phyloP scores from a whole-genome alignment of 92 coral and sea anemone genomes.

The Heliopora coerulea region DNA sequence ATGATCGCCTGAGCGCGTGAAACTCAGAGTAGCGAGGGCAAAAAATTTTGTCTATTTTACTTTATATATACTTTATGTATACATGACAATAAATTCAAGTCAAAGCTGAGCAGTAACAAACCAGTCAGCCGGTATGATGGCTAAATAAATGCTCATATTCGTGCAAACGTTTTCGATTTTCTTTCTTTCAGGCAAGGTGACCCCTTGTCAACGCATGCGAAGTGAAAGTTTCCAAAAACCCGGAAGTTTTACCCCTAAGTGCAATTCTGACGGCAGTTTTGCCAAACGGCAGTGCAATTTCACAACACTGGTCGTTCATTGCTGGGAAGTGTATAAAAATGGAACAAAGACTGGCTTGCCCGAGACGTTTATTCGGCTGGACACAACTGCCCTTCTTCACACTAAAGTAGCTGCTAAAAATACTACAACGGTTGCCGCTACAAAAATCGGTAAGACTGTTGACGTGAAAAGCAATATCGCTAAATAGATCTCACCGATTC shows the following conservation, averaged over 20 bases:
- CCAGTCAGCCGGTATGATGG: too few relatives aligned
- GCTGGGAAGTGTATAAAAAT: conserved; percentile 82
- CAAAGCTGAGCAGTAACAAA: too few relatives aligned
- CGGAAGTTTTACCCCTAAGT: conserved; percentile 52
- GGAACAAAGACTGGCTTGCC: conserved; percentile 41
- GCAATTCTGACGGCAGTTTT: conserved; percentile 74
- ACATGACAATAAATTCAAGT: too few relatives aligned
- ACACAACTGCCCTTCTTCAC: not conserved
- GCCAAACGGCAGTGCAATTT: conserved; percentile 57
- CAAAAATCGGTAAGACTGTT: not conserved
- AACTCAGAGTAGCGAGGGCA: too few relatives aligned
- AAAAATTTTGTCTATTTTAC: too few relatives aligned
- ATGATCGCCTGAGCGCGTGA: too few relatives aligned
- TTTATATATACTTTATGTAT: too few relatives aligned
- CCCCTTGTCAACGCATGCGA: conserved; percentile 47
- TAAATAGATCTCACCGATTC: too few relatives aligned
- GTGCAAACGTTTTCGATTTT: not conserved
- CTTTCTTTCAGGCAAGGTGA: not conserved
- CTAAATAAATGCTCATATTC: too few relatives aligned
- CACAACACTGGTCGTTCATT: conserved; percentile 11
- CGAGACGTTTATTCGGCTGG: not conserved
- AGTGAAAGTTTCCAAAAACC: conserved; percentile 19
- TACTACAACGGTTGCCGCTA: not conserved
- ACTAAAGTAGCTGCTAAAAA: not conserved
- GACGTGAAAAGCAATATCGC: too few relatives aligned